Percentiles rank a stretch among this genome's conserved stretches.
Conservation (phyloP, 2,797 vertebrate genomes). For the Epinephelus coioides region DNA sequence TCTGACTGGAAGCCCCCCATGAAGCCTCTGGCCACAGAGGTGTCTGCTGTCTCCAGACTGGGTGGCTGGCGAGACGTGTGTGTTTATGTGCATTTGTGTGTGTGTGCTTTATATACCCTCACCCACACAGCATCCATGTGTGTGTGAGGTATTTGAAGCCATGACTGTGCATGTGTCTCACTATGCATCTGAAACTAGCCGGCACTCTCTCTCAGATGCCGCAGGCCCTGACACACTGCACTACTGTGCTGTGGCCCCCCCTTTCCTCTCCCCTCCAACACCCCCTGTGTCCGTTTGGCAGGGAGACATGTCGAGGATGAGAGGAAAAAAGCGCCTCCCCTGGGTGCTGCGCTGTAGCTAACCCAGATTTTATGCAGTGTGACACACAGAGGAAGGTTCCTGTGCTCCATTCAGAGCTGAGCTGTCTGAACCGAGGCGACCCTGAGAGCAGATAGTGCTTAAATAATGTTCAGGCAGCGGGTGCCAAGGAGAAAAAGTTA, state of each 20-base stretch:
- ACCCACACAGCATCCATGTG: slow-evolving; percentile 9
- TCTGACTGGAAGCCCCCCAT: slow-evolving; percentile 20
- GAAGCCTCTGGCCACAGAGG: slow-evolving; percentile 69
- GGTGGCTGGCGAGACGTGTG: slow-evolving; percentile 35
- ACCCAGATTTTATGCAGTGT: slow-evolving; percentile 80
- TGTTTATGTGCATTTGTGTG: slow-evolving; percentile 14
- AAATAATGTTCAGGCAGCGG: slow-evolving; percentile 16
- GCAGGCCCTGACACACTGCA: slow-evolving; percentile 73
- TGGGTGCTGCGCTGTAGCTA: slow-evolving; percentile 69
- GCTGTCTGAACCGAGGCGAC: slow-evolving; percentile 58
- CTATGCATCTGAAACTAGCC: slow-evolving; percentile 31
- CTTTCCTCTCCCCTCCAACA: background rate
- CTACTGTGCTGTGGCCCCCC: slow-evolving; percentile 51
- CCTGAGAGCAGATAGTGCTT: slow-evolving; percentile 37
- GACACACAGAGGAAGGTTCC: slow-evolving; percentile 73
- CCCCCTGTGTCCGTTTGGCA: slow-evolving; percentile 67
- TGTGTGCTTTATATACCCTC: slow-evolving; percentile 31
- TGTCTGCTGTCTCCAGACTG: slow-evolving; percentile 65
- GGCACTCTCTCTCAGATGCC: slow-evolving; percentile 43
- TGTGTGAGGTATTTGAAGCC: slow-evolving; percentile 33
- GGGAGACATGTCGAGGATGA: slow-evolving; percentile 72
- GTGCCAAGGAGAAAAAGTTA: background rate
- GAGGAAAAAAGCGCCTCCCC: slow-evolving; percentile 69
- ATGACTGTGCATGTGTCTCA: slow-evolving; percentile 43
- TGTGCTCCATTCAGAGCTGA: slow-evolving; percentile 63